phyloP scores from a whole-genome alignment of 2,113 vertebrate species.

The Cairina moschata region DNA sequence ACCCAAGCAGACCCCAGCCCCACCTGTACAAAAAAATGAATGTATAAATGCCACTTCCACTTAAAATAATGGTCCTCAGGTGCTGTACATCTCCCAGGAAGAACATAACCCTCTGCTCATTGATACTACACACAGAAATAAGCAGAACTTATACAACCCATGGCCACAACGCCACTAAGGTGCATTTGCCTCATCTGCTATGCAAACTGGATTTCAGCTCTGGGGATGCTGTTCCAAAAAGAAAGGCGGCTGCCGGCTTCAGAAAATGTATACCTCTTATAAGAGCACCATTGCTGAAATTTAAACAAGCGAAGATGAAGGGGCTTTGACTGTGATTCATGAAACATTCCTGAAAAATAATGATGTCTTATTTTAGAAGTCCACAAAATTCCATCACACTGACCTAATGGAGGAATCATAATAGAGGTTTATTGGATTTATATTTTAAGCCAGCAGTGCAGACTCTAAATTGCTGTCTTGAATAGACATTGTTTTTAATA shows the following conservation, averaged over 20 bases:
- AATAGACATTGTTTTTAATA: background rate
- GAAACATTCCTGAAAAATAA: slow-evolving; percentile 41
- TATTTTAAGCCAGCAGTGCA: background rate
- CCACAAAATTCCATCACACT: slow-evolving; percentile 7
- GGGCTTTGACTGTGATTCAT: background rate
- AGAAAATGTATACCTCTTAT: background rate
- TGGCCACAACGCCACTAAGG: background rate
- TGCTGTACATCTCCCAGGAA: background rate
- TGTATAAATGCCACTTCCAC: background rate
- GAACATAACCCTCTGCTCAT: rapidly evolving
- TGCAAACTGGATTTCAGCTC: background rate
- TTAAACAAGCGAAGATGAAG: background rate
- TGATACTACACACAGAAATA: rapidly evolving
- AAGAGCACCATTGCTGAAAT: background rate
- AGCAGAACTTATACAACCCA: background rate
- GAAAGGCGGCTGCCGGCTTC: rapidly evolving
- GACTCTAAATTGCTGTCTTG: background rate
- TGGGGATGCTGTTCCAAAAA: background rate
- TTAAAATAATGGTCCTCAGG: background rate
- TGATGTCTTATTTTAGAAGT: slow-evolving; percentile 14
- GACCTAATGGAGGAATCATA: slow-evolving; percentile 4
- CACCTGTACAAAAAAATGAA: rapidly evolving
- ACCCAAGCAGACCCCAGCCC: background rate
- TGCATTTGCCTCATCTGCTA: background rate
- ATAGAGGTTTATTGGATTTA: background rate